Evolutionary conservation across 2,888 invertebrate species (phyloP), one percentile per base, ranked within the genome.

Genomic region (Julus scandinavius): DNA sequence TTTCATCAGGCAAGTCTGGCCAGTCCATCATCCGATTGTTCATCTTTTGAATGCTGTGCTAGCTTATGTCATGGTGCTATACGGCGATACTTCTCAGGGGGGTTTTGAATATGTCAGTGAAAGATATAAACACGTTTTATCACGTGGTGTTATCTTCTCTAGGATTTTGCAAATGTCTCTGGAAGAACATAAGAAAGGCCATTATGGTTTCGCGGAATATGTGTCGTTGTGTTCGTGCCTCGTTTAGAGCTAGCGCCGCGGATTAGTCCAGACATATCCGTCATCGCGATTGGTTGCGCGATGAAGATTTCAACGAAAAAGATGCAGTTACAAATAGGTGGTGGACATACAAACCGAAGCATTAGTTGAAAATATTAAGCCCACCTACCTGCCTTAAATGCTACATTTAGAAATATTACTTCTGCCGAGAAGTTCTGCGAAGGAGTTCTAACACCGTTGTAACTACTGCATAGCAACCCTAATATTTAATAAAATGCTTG

Each of bases 91-190:
- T 72, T 72, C 72, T 29, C 20, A 4, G 72, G 72, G 72, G 72
- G 72, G 72, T 72, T 72, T 29, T 72, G 29, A 29, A 72, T 72
- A 72, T 4, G 72, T 72, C 72, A 72, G 72, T 20, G 20, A 72
- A 72, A 72, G 72, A 72, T 72, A 72, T 72, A 72, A 72, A 72
- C 72, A 20, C 72, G 20, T 72, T 72, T 72, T 72, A 72, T 72
- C 72, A 72, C 72, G 72, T 20, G 72, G 72, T 72, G 72, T 72
- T 72, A 72, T 72, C 72, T 72, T 9, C 72, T 20, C 72, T 72
- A 9, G 72, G 72, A 72, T 72, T 72, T 72, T 72, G 72, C 72
- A 72, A 72, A 72, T 72, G 72, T 72, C 72, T 72, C 72, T 6
- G 72, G 72, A 72, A 20, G 72, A 63, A 72, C 72, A 72, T 72